Base-by-base conservation (phyloP, 2,113 vertebrate genomes). In the Delphinapterus leucas region DNA sequence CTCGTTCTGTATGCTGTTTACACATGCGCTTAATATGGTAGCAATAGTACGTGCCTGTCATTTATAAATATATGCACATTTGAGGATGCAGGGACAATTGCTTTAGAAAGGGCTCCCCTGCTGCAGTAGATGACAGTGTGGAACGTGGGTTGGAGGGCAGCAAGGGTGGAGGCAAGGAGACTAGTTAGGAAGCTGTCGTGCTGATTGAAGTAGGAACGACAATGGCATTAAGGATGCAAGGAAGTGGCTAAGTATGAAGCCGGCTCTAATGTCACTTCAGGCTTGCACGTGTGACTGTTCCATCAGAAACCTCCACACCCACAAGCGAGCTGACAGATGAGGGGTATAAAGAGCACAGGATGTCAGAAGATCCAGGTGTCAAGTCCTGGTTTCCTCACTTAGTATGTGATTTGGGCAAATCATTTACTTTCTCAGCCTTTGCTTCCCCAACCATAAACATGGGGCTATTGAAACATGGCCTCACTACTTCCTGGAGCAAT, bases 81-180 rank as follows among this genome's bases (percentile, higher is more conserved):
- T 44, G 65, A 73, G 55, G n/a, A 18, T 0, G 2, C 3, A 26
- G 26, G 60, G 20, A 26, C 2, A 4, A 55, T 13, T 82, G 89
- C 38, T 91, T 36, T 36, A 9, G 31, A 60, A 55, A 71, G n/a
- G 55, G 11, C 0, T 0, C 31, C 7, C 7, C 2, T 0, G 31
- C 61, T n/a, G 8, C 2, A 0, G 4, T 0, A 20, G 3, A 5
- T 47, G 18, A 49, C 53, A 41, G 15, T 2, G 0, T 12, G 26
- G 36, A 28, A n/a, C 2, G 6, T 1, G 14, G 25, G 49, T 5
- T 53, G 31, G 61, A 49, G 28, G 33, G 55, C 9, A 8, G 18
- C 15, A 18, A 63, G 47, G 25, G n/a, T 61, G 41, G 61, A 93
- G 60, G 36, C 61, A n/a, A 41, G 31, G 25, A 80, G 60, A 6